Evolutionary conservation across 2,888 invertebrate species (phyloP).

Genomic region (Drosophila atripex): DNA sequence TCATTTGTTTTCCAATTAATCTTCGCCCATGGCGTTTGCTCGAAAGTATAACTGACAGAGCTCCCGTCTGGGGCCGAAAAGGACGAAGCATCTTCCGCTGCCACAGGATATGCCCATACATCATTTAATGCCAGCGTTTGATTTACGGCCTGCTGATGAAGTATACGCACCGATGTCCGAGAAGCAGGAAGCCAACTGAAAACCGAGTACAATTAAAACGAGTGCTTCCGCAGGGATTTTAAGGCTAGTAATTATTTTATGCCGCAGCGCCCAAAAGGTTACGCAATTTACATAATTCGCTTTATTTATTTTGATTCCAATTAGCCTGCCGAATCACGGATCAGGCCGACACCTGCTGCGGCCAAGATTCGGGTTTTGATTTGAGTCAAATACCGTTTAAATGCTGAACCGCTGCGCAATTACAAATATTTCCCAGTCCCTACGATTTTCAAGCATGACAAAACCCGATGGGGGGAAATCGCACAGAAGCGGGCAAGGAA

Average conservation of each 20-base stretch:
- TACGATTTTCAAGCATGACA: not conserved
- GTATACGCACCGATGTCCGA: constrained; percentile 51
- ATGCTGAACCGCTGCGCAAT: constrained; percentile 46
- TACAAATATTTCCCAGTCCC: constrained; percentile 34
- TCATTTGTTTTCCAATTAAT: constrained; percentile 16
- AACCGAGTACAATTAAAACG: constrained; percentile 11
- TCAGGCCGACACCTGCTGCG: constrained; percentile 29
- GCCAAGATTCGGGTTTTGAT: constrained; percentile 34
- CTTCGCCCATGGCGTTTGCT: constrained; percentile 5
- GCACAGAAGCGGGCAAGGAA: constrained; percentile 29
- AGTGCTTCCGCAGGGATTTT: not conserved
- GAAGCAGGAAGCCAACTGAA: not conserved
- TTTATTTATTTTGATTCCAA: constrained; percentile 35
- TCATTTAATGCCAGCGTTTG: constrained; percentile 50
- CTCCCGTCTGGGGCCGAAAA: not conserved
- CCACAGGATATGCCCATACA: constrained; percentile 41
- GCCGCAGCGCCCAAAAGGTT: not conserved
- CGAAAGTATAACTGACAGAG: constrained; percentile 27
- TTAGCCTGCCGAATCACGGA: constrained; percentile 10
- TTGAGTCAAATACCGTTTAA: constrained; percentile 34
- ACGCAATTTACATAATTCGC: constrained; percentile 20
- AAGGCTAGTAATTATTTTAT: constrained; percentile 12
- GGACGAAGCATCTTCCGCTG: constrained; percentile 1
- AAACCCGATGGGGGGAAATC: not conserved
- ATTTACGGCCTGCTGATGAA: constrained; percentile 46